phyloP scores from a whole-genome alignment of 2,888 invertebrate species.

The Phyllotreta cruciferae region DNA sequence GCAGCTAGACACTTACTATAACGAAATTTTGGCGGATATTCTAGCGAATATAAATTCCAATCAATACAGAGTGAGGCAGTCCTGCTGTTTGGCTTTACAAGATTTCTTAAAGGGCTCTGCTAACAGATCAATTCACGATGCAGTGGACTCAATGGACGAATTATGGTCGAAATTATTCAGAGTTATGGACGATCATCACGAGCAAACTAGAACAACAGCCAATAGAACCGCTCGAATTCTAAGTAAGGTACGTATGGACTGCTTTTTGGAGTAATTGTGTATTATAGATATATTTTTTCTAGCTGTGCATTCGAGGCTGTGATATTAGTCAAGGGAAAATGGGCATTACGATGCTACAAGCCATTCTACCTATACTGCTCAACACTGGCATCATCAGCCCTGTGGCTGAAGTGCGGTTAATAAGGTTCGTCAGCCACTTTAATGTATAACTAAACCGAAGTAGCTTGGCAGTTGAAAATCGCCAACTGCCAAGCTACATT shows the following conservation, averaged over 20 bases:
- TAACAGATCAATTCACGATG: slow-evolving; percentile 58
- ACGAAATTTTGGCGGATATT: slow-evolving; percentile 82
- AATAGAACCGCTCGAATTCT: slow-evolving; percentile 73
- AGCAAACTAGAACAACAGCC: slow-evolving; percentile 80
- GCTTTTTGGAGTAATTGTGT: background rate
- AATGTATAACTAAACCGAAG: no score
- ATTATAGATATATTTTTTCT: slow-evolving; percentile 35
- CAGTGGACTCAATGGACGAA: slow-evolving; percentile 62
- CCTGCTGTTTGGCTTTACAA: slow-evolving; percentile 86
- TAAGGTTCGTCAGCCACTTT: slow-evolving; percentile 66
- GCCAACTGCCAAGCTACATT: no score
- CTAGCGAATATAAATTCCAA: slow-evolving; percentile 80
- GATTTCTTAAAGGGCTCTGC: slow-evolving; percentile 77
- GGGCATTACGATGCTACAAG: slow-evolving; percentile 74
- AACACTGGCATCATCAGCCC: slow-evolving; percentile 81
- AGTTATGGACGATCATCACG: slow-evolving; percentile 95
- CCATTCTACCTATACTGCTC: slow-evolving; percentile 81
- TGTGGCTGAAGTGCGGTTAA: slow-evolving; percentile 78
- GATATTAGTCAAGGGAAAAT: slow-evolving; percentile 76
- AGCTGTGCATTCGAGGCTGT: slow-evolving; percentile 76
- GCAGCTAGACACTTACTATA: slow-evolving; percentile 81
- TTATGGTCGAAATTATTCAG: slow-evolving; percentile 85
- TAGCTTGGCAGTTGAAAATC: no score
- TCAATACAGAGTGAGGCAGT: slow-evolving; percentile 90
- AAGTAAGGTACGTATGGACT: slow-evolving; percentile 68